Conservation (phyloP, 2,797 vertebrate genomes). For the Ambastaia sidthimunki region DNA sequence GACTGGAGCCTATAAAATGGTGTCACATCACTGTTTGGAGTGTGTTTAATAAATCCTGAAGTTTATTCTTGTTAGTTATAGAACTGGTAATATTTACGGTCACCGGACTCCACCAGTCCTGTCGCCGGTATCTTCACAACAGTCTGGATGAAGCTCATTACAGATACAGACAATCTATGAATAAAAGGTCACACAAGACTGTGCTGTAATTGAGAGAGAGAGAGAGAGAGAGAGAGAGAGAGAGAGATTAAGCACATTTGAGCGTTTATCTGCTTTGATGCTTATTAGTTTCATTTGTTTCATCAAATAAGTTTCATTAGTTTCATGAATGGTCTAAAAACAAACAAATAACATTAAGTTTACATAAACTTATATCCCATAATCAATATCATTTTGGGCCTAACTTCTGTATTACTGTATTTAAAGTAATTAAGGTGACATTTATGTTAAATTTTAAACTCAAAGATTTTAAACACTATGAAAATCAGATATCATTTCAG, state of each 20-base stretch:
- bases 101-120: slow-evolving; percentile 52
- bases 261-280: not conserved
- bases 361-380: not conserved
- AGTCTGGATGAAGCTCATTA: slow-evolving; percentile 77
- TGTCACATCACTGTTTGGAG: too few relatives aligned
- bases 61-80: too few relatives aligned
- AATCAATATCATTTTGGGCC: slow-evolving; percentile 4
- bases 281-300: slow-evolving; percentile 2
- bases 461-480: too few relatives aligned
- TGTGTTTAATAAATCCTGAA: too few relatives aligned
- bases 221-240: slow-evolving; percentile 25
- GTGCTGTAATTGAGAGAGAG: slow-evolving; percentile 49
- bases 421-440: slow-evolving; percentile 1
- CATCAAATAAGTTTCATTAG: too few relatives aligned
- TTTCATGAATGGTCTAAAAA: slow-evolving; percentile 21
- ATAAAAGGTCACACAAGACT: slow-evolving; percentile 65
- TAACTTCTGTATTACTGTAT: not conserved
- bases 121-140: slow-evolving; percentile 55
- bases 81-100: slow-evolving; percentile 63
- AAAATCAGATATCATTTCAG: too few relatives aligned
- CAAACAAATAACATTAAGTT: slow-evolving; percentile 23
- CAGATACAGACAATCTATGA: slow-evolving; percentile 75
- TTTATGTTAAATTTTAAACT: not conserved
- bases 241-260: slow-evolving; percentile 24
- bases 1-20: too few relatives aligned